Base-by-base conservation (phyloP, 2,113 vertebrate genomes). In the Rhodinocichla rosea region DNA sequence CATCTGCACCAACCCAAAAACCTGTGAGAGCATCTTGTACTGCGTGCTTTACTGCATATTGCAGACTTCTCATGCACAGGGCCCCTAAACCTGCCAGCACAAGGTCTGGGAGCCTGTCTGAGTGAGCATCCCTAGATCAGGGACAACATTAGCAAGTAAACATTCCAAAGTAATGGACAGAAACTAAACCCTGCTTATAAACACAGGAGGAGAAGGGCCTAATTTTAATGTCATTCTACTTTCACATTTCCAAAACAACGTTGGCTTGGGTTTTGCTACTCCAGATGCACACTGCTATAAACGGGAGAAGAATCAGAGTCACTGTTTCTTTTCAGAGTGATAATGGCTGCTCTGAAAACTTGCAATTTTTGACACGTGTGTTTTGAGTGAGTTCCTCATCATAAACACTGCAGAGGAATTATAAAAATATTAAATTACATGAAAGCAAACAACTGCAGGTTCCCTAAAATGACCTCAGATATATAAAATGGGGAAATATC, bases 391-490 rank as follows among this genome's bases (percentile, higher is more conserved):
- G 42, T 75, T 80, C 42, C 42, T 87, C 79, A 81, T 44, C 37
- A n/a, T 9, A 73, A 52, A 32, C 60, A 50, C 44, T 44, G 73
- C 83, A 57, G 68, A 87, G 87, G 59, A 96, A 83, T 75, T 35
- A 64, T 23, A 81, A 95, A 83, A 94, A 71, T 87, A 95, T 50
- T 62, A 78, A 79, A 94, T 44, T 73, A 55, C 53, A 87, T 32
- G 77, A 83, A 93, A 96, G 94, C 40, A 96, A 94, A 92, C 85
- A 96, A 93, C 39, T 53, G 69, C 33, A 73, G 44, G 65, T 81
- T 94, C 64, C 75, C 87, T 88, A 93, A 90, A 96, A 95, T 73
- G 62, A 94, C 88, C 93, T 96, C 94, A 89, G 73, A 75, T 78
- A 60, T 7, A 89, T 75, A 93, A 95, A 96, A 96, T 20, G 76